Conservation (phyloP, 2,888 invertebrate genomes). For the Chamaedrilus cognettii region DNA sequence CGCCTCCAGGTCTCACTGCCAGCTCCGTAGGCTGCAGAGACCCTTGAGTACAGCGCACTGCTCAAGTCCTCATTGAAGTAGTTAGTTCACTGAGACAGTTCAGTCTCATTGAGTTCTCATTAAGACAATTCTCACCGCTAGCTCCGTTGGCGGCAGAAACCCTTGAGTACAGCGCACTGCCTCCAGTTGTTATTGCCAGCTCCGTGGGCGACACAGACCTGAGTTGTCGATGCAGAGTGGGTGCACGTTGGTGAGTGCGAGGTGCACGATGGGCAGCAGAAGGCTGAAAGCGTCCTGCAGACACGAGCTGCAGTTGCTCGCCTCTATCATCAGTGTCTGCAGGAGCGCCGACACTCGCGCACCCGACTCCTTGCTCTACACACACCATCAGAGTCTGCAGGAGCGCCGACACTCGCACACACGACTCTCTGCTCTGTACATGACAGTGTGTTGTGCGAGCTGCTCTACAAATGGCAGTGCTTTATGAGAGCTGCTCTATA, state of each 20-base stretch:
- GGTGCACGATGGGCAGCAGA: slow-evolving; percentile 14
- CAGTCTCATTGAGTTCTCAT: no score
- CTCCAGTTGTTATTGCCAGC: no score
- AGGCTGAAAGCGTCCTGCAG: slow-evolving; percentile 15
- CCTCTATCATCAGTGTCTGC: slow-evolving; percentile 7
- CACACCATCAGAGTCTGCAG: background rate
- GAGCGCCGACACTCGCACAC: background rate
- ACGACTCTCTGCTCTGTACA: background rate
- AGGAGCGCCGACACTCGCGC: background rate
- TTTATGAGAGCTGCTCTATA: no score
- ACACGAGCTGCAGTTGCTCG: slow-evolving; percentile 20
- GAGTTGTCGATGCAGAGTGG: slow-evolving; percentile 9
- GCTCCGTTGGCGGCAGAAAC: no score
- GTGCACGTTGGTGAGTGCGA: slow-evolving; percentile 13
- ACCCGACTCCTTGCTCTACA: background rate
- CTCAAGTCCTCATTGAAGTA: no score
- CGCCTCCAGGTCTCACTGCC: no score
- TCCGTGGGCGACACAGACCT: slow-evolving; percentile 8
- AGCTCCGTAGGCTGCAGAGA: no score
- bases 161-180: no score
- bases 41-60: no score
- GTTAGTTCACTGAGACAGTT: no score
- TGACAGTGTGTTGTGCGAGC: background rate
- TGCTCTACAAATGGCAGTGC: no score
- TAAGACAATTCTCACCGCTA: no score